Base-by-base conservation (phyloP, 2,888 invertebrate genomes). In the Melanostoma scalare region DNA sequence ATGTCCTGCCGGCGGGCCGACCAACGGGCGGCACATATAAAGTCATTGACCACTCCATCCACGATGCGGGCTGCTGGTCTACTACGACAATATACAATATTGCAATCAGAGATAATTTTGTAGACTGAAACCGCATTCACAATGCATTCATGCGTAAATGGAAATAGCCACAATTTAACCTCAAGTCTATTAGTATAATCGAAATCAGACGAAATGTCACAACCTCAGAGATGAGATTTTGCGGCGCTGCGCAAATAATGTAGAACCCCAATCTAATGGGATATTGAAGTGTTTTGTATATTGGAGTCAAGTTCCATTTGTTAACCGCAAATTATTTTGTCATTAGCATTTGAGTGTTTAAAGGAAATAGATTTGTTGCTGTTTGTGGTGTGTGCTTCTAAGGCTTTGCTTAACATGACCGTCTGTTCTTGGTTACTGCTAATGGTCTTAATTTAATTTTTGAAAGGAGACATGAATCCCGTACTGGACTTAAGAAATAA, bases 311-410 rank as follows among this genome's bases (percentile, higher is more conserved):
- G 36, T 55, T 61, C 46, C 61, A 55, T 55, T 10, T 10, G 35
- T 61, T 20, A 31, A 72, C 61, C 61, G 40, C 72, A 61, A 46
- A 68, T 38, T 68, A 36, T 36, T 56, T 38, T 56, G 20, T 30
- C 36, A 35, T 3, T 20, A 20, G 20, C 20, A 20, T 20, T 20
- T 20, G 20, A 20, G 20, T 20, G 20, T 20, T 20, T 20, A 20
- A 20, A 20, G 20, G 20, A 20, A 20, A 20, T 20, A 20, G 20
- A 20, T 20, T 20, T 20, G 20, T 20, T 20, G 20, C 1, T 20
- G 20, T 20, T 20, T 20, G 20, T 20, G 20, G 20, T 1, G 20
- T 20, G 20, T 20, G 20, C 20, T 20, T 1, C 20, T 20, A 20
- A 20, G 20, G 20, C 20, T 20, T 20, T 20, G 20, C 20, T 20